phyloP scores from a whole-genome alignment of 2,113 vertebrate species.

The Trogon surrucura region DNA sequence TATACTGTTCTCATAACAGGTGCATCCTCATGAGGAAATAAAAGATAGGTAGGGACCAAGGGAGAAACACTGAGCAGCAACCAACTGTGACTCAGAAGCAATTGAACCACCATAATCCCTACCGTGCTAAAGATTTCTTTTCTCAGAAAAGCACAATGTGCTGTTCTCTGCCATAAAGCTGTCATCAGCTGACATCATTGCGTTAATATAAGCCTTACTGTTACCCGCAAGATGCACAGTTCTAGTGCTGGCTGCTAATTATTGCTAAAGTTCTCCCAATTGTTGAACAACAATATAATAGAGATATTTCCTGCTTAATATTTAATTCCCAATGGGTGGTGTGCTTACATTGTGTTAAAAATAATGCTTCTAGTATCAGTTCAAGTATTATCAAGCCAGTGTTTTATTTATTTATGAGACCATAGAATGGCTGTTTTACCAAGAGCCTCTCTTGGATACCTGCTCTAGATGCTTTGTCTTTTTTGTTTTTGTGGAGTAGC shows the following conservation, averaged over 20 bases:
- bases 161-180: constrained; percentile 24
- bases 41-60: not conserved
- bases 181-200: not conserved
- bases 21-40: constrained; percentile 13
- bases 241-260: not conserved
- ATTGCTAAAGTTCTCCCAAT: not conserved
- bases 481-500: not conserved
- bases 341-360: not conserved
- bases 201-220: not conserved
- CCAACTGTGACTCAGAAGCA: not conserved
- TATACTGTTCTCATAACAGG: not conserved
- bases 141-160: constrained; percentile 8
- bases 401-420: not conserved
- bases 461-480: not conserved
- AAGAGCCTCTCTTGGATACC: not conserved
- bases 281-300: not conserved
- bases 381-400: not conserved
- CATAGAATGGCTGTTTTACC: not conserved
- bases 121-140: not conserved
- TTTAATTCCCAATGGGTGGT: not conserved
- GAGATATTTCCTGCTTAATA: not conserved
- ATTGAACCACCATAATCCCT: constrained; percentile 15
- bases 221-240: not conserved
- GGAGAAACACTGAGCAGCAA: not conserved
- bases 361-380: not conserved